Evolutionary conservation across 2,888 invertebrate genomes (phyloP).

Genomic region (Chymomyza amoena): DNA sequence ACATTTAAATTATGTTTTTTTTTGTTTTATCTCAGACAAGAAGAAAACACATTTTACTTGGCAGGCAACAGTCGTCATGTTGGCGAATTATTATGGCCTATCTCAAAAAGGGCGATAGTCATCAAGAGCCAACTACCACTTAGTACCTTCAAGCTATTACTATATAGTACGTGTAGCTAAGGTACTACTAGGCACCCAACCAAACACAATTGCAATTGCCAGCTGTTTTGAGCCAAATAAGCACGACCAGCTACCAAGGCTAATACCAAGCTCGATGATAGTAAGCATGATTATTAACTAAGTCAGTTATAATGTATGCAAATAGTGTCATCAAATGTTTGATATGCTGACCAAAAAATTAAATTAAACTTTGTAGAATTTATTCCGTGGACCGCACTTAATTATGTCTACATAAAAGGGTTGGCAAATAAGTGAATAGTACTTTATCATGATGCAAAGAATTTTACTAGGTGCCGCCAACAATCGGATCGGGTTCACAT

Average conservation of each 20-base stretch:
- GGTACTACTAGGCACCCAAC: background rate
- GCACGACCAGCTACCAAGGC: background rate
- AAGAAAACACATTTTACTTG: background rate
- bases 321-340: background rate
- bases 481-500: no score
- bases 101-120: background rate
- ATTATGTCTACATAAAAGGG: no score
- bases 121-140: background rate
- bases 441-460: no score
- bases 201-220: background rate
- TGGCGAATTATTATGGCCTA: slow-evolving; percentile 11
- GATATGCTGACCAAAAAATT: no score
- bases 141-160: background rate
- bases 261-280: background rate
- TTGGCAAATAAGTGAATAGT: no score
- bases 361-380: no score
- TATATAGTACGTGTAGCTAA: background rate
- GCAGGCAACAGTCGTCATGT: background rate
- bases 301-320: background rate
- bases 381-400: no score
- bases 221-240: background rate
- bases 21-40: background rate
- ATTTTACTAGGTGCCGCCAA: no score
- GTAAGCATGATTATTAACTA: no score
- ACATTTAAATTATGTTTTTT: background rate